Evolutionary conservation across 2,113 vertebrate genomes (phyloP).

Genomic region (Calyptommatus sinebrachiatus): DNA sequence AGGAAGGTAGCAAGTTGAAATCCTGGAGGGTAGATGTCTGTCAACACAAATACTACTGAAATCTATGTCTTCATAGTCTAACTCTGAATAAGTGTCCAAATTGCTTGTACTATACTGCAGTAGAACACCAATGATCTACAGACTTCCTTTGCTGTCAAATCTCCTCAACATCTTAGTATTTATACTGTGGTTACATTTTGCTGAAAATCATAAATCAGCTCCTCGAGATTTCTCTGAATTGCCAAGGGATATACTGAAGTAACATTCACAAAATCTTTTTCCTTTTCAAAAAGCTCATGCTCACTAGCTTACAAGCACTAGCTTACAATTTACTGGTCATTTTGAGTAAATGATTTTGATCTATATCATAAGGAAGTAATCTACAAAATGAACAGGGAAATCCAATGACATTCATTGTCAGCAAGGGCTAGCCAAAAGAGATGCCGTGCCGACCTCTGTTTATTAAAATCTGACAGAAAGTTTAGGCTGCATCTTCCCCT

Average conservation of each 20-base stretch:
- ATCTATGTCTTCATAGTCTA: background rate
- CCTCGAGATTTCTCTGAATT: background rate
- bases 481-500: constrained; percentile 32
- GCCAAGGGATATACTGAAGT: background rate
- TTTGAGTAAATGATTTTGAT: constrained; percentile 5
- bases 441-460: constrained; percentile 5
- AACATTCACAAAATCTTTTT: background rate
- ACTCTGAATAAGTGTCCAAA: background rate
- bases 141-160: background rate
- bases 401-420: constrained; percentile 14
- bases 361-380: constrained; percentile 18
- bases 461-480: background rate
- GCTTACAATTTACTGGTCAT: background rate
- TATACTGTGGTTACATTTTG: background rate
- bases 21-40: background rate
- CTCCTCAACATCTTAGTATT: background rate
- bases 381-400: background rate
- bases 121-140: background rate
- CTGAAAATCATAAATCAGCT: background rate
- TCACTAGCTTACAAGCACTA: background rate
- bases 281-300: background rate
- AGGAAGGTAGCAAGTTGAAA: background rate
- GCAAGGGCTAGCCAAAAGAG: constrained; percentile 2
- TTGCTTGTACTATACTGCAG: background rate
- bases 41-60: background rate